Percentiles rank a stretch among this genome's conserved stretches.
phyloP scores from a whole-genome alignment of 2,797 vertebrate species.

The Darevskia mixta region DNA sequence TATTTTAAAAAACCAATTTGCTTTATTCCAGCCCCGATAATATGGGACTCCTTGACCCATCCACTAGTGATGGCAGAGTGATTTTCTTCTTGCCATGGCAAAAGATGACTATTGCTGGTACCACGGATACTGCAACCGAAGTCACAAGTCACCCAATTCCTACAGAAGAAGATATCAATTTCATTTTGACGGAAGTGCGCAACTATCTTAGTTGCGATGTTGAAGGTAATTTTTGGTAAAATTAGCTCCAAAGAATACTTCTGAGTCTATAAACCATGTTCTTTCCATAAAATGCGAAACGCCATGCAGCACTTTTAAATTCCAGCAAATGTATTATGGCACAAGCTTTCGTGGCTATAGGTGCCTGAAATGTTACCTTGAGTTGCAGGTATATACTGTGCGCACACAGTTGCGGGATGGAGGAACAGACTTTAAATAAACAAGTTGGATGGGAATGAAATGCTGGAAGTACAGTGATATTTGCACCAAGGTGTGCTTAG shows the following conservation, averaged over 20 bases:
- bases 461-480: too few relatives aligned
- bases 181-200: slow-evolving; percentile 95
- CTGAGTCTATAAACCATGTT: accelerated
- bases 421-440: too few relatives aligned
- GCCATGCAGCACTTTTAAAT: background rate
- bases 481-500: background rate
- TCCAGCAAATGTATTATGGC: background rate
- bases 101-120: slow-evolving; percentile 98
- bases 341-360: too few relatives aligned
- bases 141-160: slow-evolving; percentile 93
- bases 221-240: slow-evolving; percentile 84
- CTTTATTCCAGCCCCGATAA: slow-evolving; percentile 88
- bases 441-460: too few relatives aligned
- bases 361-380: too few relatives aligned
- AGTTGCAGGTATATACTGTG: too few relatives aligned
- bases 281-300: background rate
- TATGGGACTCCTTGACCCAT: slow-evolving; percentile 98
- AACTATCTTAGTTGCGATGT: slow-evolving; percentile 94
- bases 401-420: too few relatives aligned
- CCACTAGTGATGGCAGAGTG: slow-evolving; percentile 95
- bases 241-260: background rate
- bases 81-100: slow-evolving; percentile 99
- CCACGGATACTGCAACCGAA: slow-evolving; percentile 92
- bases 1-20: too few relatives aligned
- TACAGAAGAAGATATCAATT: slow-evolving; percentile 95